These are phyloP conservation scores for Leptinotarsa juncta DNA, from an alignment of 2,888 invertebrate species.

Conservation along the genomic window DNA sequence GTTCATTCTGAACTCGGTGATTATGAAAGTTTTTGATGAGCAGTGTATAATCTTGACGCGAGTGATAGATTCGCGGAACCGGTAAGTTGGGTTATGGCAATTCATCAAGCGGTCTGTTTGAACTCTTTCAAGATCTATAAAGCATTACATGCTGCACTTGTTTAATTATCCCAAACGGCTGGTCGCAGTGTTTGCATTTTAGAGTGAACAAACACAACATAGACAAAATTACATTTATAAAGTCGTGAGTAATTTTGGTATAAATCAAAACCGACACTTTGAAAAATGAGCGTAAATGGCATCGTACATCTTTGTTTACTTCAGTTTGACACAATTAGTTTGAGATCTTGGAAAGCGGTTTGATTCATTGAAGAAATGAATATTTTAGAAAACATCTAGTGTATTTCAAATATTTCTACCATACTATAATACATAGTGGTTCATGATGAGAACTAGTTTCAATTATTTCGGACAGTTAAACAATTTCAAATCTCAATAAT, in stretches of 20 bases:
- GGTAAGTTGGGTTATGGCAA: conserved; percentile 43
- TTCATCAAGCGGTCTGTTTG: conserved; percentile 50
- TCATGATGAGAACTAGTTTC: too few species aligned
- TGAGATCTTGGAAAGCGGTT: neutral
- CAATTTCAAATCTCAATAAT: too few species aligned
- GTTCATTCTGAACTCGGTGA: neutral
- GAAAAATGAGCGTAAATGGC: conserved; percentile 18
- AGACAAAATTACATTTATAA: conserved; percentile 31
- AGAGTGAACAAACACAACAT: conserved; percentile 27
- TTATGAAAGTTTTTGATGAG: neutral
- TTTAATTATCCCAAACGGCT: conserved; percentile 49
- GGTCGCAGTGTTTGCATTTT: conserved; percentile 35
- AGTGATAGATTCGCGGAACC: conserved; percentile 49
- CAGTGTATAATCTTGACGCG: conserved; percentile 35
- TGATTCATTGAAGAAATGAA: neutral
- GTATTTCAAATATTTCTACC: too few species aligned
- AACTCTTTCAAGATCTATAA: conserved; percentile 44
- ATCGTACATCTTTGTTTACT: neutral
- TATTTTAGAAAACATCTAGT: too few species aligned
- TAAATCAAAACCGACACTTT: conserved; percentile 32
- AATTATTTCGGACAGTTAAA: too few species aligned
- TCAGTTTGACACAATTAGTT: neutral
- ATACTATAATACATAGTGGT: too few species aligned
- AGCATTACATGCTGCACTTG: conserved; percentile 45
- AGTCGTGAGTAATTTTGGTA: conserved; percentile 33